Base-by-base conservation (phyloP, 2,888 invertebrate genomes). In the Apoda limacodes region DNA sequence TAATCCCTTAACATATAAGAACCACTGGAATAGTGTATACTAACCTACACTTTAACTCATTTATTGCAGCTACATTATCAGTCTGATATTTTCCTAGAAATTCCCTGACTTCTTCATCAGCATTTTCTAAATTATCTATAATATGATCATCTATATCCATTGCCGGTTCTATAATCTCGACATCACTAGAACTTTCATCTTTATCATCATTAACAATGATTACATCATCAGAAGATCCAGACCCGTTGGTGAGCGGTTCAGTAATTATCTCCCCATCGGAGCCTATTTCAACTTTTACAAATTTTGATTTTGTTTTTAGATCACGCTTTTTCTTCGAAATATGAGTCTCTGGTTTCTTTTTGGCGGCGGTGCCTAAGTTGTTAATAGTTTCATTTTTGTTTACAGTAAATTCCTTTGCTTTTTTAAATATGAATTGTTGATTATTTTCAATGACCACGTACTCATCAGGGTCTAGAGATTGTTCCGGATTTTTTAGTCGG, bases 361-460 rank as follows among this genome's bases (percentile, higher is more conserved):
- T 32, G 3, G 30, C 31, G 7, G 34, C 25, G 7, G 40, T 37
- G 7, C 37, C 37, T 7, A 34, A 35, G 3, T 34, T 42, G n/a
- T 38, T 42, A 13, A 46, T 46, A 38, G 36, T 55, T 29, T 48
- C 48, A 17, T 45, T 47, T 29, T 50, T 48, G 2, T 45, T 43
- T 3, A 52, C 55, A 34, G 42, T 51, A 2, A 64, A 55, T 7
- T 55, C 44, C 25, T 55, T 62, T 2, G 59, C 58, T 32, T 71
- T 76, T 34, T 74, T 68, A 34, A 71, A 80, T 25, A 80, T 72
- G 39, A 68, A 76, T 34, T 81, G 81, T 20, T 78, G 72, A 23
- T 80, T 81, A 22, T 81, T 78, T 30, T 62, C 58, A 25, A 81
- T 78, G 0, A 81, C 72, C 4, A 81, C 50, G 48, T 59, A 81